Base-by-base conservation (phyloP, 2,888 invertebrate species). In the Apantesis nais region DNA sequence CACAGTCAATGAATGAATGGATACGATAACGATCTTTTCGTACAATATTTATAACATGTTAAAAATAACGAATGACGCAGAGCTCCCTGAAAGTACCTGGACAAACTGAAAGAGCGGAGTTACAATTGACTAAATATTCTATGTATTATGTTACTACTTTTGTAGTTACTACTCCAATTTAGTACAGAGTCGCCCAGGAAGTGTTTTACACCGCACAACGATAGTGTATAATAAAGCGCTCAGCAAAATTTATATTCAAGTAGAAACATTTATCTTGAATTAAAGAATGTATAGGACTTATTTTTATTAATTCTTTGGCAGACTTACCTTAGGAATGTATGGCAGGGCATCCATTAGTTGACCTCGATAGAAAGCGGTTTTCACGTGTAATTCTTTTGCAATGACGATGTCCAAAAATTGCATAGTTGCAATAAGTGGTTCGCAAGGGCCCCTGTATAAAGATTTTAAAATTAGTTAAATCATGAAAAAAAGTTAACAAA, bases 321-420 rank as follows among this genome's bases (percentile, higher is more conserved):
- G 9, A 70, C 78, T 96, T 95, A 99, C 99, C 96, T 97, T 97
- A 16, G 99, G 99, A 88, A 99, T 98, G 85, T 96, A 97, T 65
- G 98, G 98, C 84, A 99, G 96, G 58, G 97, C 97, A 85, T 98
- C 98, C 89, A 97, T 97, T 75, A 99, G 96, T 16, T 97, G 98
- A 82, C 96, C 97, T 79, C 97, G 97, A 92, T 98, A 99, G 94
- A 99, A 99, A 88, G 98, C 97, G 22, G 97, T 96, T 92, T 99
- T 99, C 88, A 98, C 97, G 71, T 96, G 96, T 0, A 98, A 97
- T 89, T 99, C 98, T 92, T 99, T 98, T 97, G 98, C 97, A 85
- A 98, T 97, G 86, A 99, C 97, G 74, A 98, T 97, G 90, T 99
- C 99, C 80, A 99, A 95, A 88, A 98, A 98, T 92, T 99, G 99